Conservation (phyloP, 2,888 invertebrate species). For the Volucella inflata region DNA sequence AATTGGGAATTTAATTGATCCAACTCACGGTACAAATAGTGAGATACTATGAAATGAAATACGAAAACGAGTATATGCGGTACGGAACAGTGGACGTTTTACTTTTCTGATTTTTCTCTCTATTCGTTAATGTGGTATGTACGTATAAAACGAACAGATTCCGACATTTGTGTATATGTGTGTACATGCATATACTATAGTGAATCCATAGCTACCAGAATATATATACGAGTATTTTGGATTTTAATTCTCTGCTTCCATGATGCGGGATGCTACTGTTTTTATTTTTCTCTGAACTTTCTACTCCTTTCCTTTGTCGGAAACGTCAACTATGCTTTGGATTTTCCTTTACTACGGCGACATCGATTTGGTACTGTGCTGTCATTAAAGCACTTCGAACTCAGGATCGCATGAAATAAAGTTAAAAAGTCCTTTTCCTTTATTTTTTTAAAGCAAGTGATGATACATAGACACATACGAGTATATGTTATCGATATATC, state of each 20-base stretch:
- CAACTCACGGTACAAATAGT: conserved; percentile 25
- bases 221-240: conserved; percentile 60
- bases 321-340: conserved; percentile 55
- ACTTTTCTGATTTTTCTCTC: conserved; percentile 56
- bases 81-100: conserved; percentile 9
- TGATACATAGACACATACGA: too few relatives aligned
- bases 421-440: conserved; percentile 22
- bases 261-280: conserved; percentile 33
- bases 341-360: conserved; percentile 52
- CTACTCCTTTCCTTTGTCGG: conserved; percentile 15
- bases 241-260: conserved; percentile 50
- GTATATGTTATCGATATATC: too few relatives aligned
- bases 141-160: too few relatives aligned
- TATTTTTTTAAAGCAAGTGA: too few relatives aligned
- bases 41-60: conserved; percentile 12
- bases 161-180: too few relatives aligned
- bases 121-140: conserved; percentile 9
- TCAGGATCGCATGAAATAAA: conserved; percentile 45
- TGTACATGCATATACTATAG: too few relatives aligned
- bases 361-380: conserved; percentile 61
- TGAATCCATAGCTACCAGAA: conserved; percentile 28
- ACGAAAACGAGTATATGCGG: not conserved
- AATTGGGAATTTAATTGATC: conserved; percentile 62
- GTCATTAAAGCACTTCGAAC: conserved; percentile 54
- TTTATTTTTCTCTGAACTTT: conserved; percentile 2